These are phyloP conservation scores for Poicephalus gulielmi DNA, from an alignment of 2,113 vertebrate species.

Conservation along the genomic window DNA sequence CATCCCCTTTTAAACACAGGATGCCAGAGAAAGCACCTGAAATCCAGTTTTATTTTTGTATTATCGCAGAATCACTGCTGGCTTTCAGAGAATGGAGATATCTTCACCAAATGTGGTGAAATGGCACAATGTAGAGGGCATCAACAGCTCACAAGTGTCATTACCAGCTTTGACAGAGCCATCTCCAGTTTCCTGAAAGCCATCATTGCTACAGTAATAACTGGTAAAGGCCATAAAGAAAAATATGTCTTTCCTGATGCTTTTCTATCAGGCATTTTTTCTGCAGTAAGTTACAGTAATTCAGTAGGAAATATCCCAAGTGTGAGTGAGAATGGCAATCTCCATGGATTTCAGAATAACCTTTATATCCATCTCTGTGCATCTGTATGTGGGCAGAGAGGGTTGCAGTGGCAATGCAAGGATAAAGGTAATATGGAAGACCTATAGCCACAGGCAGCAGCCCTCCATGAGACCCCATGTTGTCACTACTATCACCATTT, in stretches of 20 bases:
- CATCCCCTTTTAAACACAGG: background rate
- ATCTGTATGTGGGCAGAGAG: background rate
- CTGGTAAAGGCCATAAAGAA: background rate
- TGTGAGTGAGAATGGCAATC: background rate
- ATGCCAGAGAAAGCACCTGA: background rate
- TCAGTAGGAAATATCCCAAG: background rate
- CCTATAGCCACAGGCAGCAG: background rate
- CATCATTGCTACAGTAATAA: background rate
- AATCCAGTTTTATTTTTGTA: background rate
- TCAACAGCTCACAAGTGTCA: background rate
- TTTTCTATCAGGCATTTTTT: background rate
- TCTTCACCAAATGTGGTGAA: background rate
- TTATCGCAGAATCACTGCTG: background rate
- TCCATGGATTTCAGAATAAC: background rate
- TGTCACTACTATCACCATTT: background rate
- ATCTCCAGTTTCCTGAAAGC: background rate
- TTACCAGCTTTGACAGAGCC: background rate
- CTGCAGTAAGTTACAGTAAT: background rate
- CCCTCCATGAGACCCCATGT: fast-evolving
- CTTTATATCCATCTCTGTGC: background rate
- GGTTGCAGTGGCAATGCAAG: fast-evolving
- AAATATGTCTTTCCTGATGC: background rate
- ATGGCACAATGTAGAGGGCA: background rate
- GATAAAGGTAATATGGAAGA: fast-evolving
- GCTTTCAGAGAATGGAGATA: background rate